phyloP scores from a whole-genome alignment of 2,113 vertebrate species.

The Ciconia stormi region DNA sequence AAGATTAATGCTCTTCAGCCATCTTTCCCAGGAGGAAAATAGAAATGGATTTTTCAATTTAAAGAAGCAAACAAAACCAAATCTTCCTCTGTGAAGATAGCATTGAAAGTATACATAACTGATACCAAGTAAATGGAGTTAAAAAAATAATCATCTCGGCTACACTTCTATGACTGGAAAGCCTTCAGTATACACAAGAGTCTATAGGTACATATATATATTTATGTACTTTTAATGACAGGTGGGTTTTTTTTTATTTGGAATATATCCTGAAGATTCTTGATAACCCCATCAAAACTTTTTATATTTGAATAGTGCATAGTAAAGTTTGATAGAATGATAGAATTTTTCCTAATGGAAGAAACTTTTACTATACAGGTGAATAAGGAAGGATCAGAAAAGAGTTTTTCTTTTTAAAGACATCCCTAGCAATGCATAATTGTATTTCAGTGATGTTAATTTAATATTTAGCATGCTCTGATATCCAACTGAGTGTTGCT shows the following conservation, averaged over 20 bases:
- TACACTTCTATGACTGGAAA: not conserved
- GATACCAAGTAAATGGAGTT: not conserved
- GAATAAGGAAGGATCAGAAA: not conserved
- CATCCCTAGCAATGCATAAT: not conserved
- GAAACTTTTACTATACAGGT: not conserved
- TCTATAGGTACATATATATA: not conserved
- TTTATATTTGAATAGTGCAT: not conserved
- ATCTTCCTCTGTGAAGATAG: not conserved
- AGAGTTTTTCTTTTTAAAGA: not conserved
- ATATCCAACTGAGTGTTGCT: not conserved
- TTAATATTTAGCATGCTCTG: not conserved
- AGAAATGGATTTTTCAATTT: constrained; percentile 51
- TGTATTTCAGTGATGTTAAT: not conserved
- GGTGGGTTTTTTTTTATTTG: not conserved
- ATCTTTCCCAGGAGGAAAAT: constrained; percentile 14
- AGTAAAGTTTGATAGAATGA: not conserved
- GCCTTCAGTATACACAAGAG: not conserved
- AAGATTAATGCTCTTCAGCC: not conserved
- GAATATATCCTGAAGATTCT: not conserved
- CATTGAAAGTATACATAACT: not conserved
- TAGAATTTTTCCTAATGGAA: not conserved
- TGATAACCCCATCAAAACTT: not conserved
- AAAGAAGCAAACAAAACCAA: constrained; percentile 11
- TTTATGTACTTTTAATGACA: not conserved
- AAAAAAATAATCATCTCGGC: not conserved